Base-by-base conservation (phyloP, 2,888 invertebrate species). In the Metallyticus violacea region DNA sequence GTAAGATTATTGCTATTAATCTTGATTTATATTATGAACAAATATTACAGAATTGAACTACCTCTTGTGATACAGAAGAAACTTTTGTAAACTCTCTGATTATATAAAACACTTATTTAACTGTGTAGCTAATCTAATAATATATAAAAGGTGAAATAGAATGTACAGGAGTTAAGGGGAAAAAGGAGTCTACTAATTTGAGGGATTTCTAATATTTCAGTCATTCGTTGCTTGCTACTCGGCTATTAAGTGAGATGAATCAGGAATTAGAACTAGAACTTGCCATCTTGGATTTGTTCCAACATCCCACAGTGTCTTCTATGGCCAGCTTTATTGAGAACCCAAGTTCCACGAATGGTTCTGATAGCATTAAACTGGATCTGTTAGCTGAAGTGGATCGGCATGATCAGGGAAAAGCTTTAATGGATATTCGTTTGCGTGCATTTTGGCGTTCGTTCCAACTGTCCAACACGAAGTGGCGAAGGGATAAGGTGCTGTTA, bases 221-320 rank as follows among this genome's bases (percentile, higher is more conserved):
- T 6, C 90, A 90, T 87, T 90, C 90, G 1, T 88, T 90, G 28
- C 85, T 89, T 80, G 90, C 89, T 29, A 88, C 89, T 7, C 88
- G 87, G 5, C 88, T 89, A 22, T 85, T 90, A 30, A 88, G 89
- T 80, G 86, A 88, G 86, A 89, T 90, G 83, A 90, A 90, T 85
- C 88, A 89, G 62, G 28, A 82, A 7, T 87, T 89, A 86, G 87
- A 88, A 30, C 79, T 86, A 25, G 82, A 87, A 28, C 86, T 90
- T 6, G 40, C 81, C 3, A 88, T 89, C 7, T 22, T 83, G 1
- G 89, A 89, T 81, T 84, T 90, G 85, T 89, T 89, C 85, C 79
- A 87, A 7, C 88, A 90, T 81, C 89, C 89, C 7, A 89, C 88
- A 7, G 87, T 90, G 26, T 85, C 87, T 79, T 81, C 88, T 26